A percentile compares a stretch with the other conserved stretches of the same genome.
These are phyloP conservation scores for Hippocampus zosterae DNA, from an alignment of 2,113 vertebrate genomes.

Conservation along the genomic window DNA sequence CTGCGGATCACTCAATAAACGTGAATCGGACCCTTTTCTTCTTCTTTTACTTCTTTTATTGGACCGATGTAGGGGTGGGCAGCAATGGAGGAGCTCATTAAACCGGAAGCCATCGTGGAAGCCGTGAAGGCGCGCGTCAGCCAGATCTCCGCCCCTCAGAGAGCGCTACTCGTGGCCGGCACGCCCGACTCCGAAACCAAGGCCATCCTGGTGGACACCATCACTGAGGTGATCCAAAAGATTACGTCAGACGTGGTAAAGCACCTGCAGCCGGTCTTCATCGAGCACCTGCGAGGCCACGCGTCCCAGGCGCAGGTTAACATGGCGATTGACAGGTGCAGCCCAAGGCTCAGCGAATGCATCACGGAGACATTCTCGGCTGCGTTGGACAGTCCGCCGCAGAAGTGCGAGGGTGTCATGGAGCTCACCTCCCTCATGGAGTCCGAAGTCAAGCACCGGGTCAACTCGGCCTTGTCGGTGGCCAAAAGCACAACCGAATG, in stretches of 20 bases:
- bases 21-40: background rate
- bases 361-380: constrained; percentile 7
- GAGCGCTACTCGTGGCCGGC: constrained; percentile 4
- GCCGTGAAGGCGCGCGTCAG: constrained; percentile 7
- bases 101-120: constrained; percentile 9
- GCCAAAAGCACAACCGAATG: constrained; percentile 9
- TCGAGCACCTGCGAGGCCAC: constrained; percentile 8
- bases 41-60: background rate
- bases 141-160: constrained; percentile 9
- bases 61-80: background rate
- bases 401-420: constrained; percentile 5
- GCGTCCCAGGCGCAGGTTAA: constrained; percentile 6
- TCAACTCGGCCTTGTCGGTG: background rate
- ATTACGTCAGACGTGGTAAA: constrained; percentile 8
- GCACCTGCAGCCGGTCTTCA: constrained; percentile 8
- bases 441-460: constrained; percentile 9
- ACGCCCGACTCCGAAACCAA: constrained; percentile 10
- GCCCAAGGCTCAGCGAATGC: constrained; percentile 6
- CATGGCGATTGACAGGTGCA: constrained; percentile 5
- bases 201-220: constrained; percentile 11
- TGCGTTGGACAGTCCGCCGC: background rate
- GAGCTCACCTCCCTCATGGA: constrained; percentile 12
- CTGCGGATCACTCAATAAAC: background rate
- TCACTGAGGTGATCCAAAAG: constrained; percentile 8
- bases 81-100: constrained; percentile 3